phyloP scores from a whole-genome alignment of 2,797 vertebrate genomes.

The Notolabrus celidotus region DNA sequence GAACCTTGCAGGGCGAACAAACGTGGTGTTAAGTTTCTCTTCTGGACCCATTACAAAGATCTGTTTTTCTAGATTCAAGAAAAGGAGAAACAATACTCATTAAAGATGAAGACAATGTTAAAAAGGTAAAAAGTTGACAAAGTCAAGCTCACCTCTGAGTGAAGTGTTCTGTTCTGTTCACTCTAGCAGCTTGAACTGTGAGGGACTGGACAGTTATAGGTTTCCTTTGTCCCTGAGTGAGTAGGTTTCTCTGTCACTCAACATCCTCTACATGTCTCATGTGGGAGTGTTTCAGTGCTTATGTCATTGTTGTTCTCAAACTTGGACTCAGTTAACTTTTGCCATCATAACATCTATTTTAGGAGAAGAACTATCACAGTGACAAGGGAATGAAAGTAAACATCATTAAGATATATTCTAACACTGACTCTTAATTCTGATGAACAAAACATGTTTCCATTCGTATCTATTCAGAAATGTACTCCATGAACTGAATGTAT shows the following conservation, averaged over 20 bases:
- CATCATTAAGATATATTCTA: not conserved
- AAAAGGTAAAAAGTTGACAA: not conserved
- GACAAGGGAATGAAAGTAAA: not conserved
- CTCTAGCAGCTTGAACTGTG: not conserved
- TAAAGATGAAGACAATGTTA: not conserved
- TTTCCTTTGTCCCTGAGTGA: not conserved
- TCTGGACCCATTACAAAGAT: too few species aligned
- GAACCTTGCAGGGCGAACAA: too few species aligned
- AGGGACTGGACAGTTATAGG: conserved; percentile 2
- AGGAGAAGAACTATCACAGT: not conserved
- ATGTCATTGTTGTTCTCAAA: not conserved
- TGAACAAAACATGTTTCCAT: too few species aligned
- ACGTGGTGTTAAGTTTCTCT: too few species aligned
- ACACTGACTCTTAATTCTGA: not conserved
- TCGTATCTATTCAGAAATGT: too few species aligned
- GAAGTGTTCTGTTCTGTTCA: not conserved
- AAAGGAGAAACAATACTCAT: not conserved
- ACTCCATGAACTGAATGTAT: too few species aligned
- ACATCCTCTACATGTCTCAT: too few species aligned
- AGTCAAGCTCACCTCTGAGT: not conserved
- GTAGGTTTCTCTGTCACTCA: not conserved
- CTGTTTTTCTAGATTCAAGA: too few species aligned
- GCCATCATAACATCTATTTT: not conserved
- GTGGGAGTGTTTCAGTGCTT: not conserved
- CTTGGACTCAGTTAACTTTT: not conserved